phyloP scores from a whole-genome alignment of 2,888 invertebrate genomes.

The Ormyrus rosae region DNA sequence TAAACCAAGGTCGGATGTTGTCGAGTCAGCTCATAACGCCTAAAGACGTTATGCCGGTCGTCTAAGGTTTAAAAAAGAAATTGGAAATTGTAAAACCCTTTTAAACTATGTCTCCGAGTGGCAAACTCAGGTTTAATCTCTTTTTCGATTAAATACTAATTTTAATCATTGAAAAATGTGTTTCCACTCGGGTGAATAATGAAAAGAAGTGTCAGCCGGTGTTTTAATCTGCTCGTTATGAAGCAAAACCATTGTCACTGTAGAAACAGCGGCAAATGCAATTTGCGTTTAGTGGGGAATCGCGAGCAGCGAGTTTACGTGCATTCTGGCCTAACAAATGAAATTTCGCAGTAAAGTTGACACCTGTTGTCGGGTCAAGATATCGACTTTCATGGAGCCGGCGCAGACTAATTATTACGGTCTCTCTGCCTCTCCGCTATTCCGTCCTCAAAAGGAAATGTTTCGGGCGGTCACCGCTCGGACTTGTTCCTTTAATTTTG shows the following conservation, averaged over 20 bases:
- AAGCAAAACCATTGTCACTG: neutral
- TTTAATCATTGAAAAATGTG: no score
- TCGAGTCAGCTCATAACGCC: no score
- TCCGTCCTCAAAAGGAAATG: slow-evolving; percentile 14
- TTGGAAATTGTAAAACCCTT: no score
- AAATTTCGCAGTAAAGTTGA: slow-evolving; percentile 47
- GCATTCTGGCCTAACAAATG: slow-evolving; percentile 42
- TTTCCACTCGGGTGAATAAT: no score
- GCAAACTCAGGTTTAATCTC: no score
- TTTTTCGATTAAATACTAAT: no score
- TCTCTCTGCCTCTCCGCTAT: no score
- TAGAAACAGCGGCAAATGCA: neutral
- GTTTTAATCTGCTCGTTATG: neutral
- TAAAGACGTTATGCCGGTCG: no score
- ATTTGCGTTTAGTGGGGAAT: slow-evolving; percentile 23
- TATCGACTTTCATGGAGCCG: slow-evolving; percentile 34
- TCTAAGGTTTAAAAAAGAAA: no score
- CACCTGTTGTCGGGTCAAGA: slow-evolving; percentile 39
- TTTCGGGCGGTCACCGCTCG: neutral
- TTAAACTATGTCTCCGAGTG: no score
- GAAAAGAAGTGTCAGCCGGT: neutral
- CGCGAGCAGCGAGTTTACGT: slow-evolving; percentile 14
- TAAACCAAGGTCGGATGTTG: no score
- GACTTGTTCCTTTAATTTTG: no score
- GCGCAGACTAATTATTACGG: slow-evolving; percentile 14